Conservation (phyloP, 2,888 invertebrate genomes). For the Agapostemon virescens region DNA sequence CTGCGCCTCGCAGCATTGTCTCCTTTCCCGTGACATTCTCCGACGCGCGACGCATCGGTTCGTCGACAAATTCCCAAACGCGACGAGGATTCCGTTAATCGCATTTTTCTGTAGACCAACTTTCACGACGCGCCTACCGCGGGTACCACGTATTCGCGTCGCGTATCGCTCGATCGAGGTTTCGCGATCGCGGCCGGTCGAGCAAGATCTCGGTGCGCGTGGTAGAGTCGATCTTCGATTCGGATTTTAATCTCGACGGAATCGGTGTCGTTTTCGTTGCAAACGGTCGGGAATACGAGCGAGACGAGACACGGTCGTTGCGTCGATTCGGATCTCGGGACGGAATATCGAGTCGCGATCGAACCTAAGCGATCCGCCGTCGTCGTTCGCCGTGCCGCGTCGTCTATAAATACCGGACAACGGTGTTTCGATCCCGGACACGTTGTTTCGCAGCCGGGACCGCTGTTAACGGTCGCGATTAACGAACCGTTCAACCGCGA, state of each 20-base stretch:
- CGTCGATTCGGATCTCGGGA: neutral
- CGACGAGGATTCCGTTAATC: conserved; percentile 4
- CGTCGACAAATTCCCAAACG: neutral
- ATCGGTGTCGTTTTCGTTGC: conserved; percentile 13
- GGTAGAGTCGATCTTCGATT: neutral
- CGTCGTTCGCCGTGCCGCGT: neutral
- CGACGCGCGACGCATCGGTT: neutral
- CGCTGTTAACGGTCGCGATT: conserved; percentile 19
- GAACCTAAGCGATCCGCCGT: neutral
- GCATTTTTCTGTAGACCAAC: conserved; percentile 18
- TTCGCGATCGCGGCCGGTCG: neutral
- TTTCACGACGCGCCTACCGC: neutral
- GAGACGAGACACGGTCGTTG: conserved; percentile 1
- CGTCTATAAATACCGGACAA: conserved; percentile 1
- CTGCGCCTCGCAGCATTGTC: conserved; percentile 33
- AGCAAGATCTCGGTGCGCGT: neutral
- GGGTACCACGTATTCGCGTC: neutral
- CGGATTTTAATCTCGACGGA: neutral
- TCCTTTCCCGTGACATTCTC: conserved; percentile 33
- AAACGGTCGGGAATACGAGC: neutral
- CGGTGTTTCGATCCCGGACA: neutral
- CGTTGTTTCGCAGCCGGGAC: conserved; percentile 24
- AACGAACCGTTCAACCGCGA: conserved; percentile 37
- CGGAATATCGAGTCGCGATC: neutral
- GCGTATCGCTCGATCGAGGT: neutral